Percentiles rank a stretch among this genome's conserved stretches.
These are phyloP conservation scores for Parapristionchus giblindavisi DNA, from an alignment of 2,888 invertebrate genomes.

Conservation along the genomic window DNA sequence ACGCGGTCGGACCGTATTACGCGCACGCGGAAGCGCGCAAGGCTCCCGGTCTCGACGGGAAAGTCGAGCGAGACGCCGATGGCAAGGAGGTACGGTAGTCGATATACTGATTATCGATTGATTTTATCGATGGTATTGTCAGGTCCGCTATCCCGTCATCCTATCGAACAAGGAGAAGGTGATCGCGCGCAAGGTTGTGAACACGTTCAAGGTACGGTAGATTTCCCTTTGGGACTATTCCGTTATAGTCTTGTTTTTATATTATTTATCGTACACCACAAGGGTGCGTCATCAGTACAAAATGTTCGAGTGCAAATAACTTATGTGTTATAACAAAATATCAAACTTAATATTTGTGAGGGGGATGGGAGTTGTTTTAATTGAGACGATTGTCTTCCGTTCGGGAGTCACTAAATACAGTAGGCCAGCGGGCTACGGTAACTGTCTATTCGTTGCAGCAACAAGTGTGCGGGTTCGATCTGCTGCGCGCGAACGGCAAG, in stretches of 20 bases:
- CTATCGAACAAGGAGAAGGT: constrained; percentile 95
- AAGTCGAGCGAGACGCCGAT: constrained; percentile 82
- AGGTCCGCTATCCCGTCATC: constrained; percentile 92
- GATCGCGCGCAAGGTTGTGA: constrained; percentile 94
- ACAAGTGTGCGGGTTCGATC: constrained; percentile 98
- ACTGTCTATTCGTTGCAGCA: constrained; percentile 75
- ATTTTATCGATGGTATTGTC: constrained; percentile 86
- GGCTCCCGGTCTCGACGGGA: constrained; percentile 79
- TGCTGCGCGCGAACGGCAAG: constrained; percentile 93
- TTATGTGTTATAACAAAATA: too few relatives aligned
- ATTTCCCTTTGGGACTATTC: too few relatives aligned
- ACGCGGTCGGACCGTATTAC: constrained; percentile 98
- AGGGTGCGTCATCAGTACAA: too few relatives aligned
- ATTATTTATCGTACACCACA: too few relatives aligned
- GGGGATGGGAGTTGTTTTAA: too few relatives aligned
- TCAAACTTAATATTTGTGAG: too few relatives aligned
- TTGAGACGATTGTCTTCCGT: too few relatives aligned
- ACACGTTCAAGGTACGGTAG: constrained; percentile 73
- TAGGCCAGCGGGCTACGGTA: too few relatives aligned
- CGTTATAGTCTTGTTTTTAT: too few relatives aligned
- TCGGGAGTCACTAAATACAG: too few relatives aligned
- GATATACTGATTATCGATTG: constrained; percentile 70
- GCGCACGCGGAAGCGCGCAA: constrained; percentile 99
- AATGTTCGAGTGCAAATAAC: too few relatives aligned
- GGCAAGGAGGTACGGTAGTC: constrained; percentile 83